These are phyloP conservation scores for Smittia aterrima DNA, from an alignment of 2,888 invertebrate genomes.

Conservation along the genomic window DNA sequence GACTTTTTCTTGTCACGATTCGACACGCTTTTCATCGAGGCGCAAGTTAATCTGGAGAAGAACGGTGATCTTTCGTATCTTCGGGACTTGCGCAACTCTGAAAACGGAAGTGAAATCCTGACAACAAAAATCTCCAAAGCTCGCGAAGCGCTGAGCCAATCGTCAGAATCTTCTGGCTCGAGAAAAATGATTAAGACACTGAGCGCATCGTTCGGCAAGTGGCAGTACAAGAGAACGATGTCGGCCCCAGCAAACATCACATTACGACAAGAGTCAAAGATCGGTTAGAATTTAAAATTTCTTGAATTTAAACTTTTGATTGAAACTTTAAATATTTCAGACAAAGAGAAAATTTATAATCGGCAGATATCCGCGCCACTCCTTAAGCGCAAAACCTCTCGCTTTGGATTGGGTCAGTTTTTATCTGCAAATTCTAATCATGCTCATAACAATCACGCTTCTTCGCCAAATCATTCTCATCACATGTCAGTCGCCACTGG, in stretches of 20 bases:
- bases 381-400: constrained; percentile 86
- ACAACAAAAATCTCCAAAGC: constrained; percentile 84
- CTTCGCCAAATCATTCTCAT: constrained; percentile 33
- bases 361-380: constrained; percentile 95
- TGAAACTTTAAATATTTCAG: constrained; percentile 51
- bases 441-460: constrained; percentile 45
- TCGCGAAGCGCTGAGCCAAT: constrained; percentile 79
- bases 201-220: constrained; percentile 87
- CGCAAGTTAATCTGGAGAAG: constrained; percentile 87
- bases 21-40: constrained; percentile 92
- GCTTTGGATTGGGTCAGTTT: constrained; percentile 86
- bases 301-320: background rate
- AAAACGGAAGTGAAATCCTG: constrained; percentile 81
- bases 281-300: constrained; percentile 53
- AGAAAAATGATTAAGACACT: constrained; percentile 66
- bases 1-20: constrained; percentile 97
- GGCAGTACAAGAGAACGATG: constrained; percentile 93
- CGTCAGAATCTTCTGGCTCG: constrained; percentile 60
- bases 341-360: constrained; percentile 82
- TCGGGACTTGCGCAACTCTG: constrained; percentile 84
- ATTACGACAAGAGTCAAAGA: constrained; percentile 70
- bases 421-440: constrained; percentile 55
- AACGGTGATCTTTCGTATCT: constrained; percentile 79
- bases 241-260: constrained; percentile 87
- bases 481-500: constrained; percentile 43